phyloP scores from a whole-genome alignment of 2,888 invertebrate species.

The Rotaria socialis region DNA sequence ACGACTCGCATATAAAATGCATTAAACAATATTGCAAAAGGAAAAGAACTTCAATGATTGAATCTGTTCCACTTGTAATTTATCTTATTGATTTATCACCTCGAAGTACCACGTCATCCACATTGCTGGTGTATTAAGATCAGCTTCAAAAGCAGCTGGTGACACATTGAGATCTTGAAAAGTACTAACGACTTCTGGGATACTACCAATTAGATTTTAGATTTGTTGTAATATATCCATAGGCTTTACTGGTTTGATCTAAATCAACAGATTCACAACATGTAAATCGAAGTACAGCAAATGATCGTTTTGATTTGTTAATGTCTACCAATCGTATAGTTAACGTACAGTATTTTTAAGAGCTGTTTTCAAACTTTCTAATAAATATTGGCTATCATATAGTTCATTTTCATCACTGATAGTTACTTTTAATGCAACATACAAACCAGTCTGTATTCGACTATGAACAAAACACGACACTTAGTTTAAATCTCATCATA shows the following conservation, averaged over 20 bases:
- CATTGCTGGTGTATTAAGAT: conserved; percentile 10
- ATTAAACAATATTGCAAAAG: neutral
- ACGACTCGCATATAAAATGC: neutral
- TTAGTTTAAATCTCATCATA: too few species aligned
- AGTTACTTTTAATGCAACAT: neutral
- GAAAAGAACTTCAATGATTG: neutral
- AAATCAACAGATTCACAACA: neutral
- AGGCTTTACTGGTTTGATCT: neutral
- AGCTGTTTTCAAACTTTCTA: neutral
- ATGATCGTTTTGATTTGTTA: neutral
- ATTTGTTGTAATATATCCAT: neutral
- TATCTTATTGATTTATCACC: neutral
- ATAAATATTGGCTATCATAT: neutral
- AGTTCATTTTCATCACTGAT: neutral
- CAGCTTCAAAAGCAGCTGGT: neutral
- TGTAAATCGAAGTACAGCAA: neutral
- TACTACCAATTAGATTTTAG: neutral
- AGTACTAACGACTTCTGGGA: neutral
- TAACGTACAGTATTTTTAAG: neutral
- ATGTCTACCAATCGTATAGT: neutral
- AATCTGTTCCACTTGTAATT: neutral
- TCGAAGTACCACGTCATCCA: neutral
- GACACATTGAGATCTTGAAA: neutral
- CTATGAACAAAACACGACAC: too few species aligned
- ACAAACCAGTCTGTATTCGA: neutral